Base-by-base conservation (phyloP, 2,113 vertebrate species). In the human region DNA sequence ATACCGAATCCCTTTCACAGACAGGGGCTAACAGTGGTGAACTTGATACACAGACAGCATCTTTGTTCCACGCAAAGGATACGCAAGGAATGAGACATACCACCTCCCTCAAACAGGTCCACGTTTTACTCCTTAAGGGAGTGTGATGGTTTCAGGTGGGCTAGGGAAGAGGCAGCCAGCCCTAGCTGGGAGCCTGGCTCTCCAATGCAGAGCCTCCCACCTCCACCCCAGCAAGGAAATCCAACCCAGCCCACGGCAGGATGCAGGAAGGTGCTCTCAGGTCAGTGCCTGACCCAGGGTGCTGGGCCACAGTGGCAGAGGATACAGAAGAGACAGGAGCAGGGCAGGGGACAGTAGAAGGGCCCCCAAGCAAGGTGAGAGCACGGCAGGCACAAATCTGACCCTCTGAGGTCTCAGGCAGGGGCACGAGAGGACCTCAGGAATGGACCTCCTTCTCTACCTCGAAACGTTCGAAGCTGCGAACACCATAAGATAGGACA, bases 201-300 rank as follows among this genome's bases (percentile, higher is more conserved):
- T 25, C 72, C 12, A 32, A 8, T 2, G 13, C 38, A 18, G 18
- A 45, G 79, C 35, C 27, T 25, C 38, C 11, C 27, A 64, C 5
- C 30, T 48, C 17, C 0, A 0, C 23, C 8, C 13, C 38, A 8
- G 1, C 11, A 40, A 48, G 2, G 38, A 14, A 13, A 2, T 20
- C 85, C 76, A 8, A 1, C 64, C 52, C 38, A 0, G 35, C 13
- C 11, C 17, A 8, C 23, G 2, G 0, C 68, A 2, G n/a, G 57
- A 17, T 1, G 9, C 11, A 6, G 40, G 23, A 27, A n/a, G 48
- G 38, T 43, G n/a, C 43, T 52, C 30, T 52, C 30, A 6, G 20
- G n/a, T 10, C 38, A 48, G 59, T 0, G 7, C 12, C 78, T 50
- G 88, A 5, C 23, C 22, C 13, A 7, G 35, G 68, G 22, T 13